phyloP scores from a whole-genome alignment of 2,888 invertebrate species.

The Megaustenia siamemsis region DNA sequence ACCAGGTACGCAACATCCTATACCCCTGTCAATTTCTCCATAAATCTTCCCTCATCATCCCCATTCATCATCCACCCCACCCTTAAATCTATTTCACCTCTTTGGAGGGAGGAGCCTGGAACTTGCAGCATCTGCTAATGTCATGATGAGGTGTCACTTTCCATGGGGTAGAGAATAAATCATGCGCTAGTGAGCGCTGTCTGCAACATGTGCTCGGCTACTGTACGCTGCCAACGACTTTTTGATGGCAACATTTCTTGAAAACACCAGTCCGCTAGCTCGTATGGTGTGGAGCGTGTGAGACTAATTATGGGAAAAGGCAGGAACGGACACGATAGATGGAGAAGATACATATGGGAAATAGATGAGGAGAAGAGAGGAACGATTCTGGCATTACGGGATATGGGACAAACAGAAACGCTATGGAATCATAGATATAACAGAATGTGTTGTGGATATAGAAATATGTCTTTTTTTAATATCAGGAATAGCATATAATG shows the following conservation, averaged over 20 bases:
- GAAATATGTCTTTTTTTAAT: no score
- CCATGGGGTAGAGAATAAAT: neutral
- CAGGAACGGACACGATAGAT: no score
- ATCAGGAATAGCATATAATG: no score
- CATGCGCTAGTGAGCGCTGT: neutral
- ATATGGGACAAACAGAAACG: no score
- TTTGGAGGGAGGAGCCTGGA: neutral
- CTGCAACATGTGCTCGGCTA: neutral
- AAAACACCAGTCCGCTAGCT: neutral
- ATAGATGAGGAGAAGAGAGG: no score
- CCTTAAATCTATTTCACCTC: neutral
- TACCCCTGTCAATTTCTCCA: no score
- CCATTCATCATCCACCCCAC: neutral
- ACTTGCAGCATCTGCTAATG: neutral
- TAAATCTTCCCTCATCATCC: no score
- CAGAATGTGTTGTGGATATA: no score
- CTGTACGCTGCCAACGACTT: neutral
- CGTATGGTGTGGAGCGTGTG: neutral
- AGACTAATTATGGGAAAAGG: neutral
- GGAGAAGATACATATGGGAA: no score
- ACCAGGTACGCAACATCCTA: no score
- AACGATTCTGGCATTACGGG: no score
- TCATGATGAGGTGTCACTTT: slow-evolving; percentile 21
- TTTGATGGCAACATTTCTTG: neutral
- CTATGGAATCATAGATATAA: no score